A percentile compares a stretch with the other conserved stretches of the same genome.
These are phyloP conservation scores for Cheumatopsyche charites DNA, from an alignment of 1,140 invertebrate genomes.

Conservation along the genomic window DNA sequence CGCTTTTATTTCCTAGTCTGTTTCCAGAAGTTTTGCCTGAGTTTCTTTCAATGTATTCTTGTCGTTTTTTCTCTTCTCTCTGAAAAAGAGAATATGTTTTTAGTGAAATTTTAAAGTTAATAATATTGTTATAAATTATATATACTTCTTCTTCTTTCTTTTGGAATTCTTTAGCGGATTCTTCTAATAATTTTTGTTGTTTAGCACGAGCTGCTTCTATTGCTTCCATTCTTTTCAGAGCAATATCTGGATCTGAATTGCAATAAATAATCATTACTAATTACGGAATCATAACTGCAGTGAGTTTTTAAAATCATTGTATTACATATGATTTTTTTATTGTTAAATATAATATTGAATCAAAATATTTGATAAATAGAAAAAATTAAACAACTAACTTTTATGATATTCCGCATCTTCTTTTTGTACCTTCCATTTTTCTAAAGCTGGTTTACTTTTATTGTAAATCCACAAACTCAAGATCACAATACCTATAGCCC, in stretches of 20 bases:
- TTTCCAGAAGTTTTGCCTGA: slow-evolving; percentile 17
- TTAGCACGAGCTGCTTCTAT: slow-evolving; percentile 25
- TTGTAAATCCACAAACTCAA: slow-evolving; percentile 7
- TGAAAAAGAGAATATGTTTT: slow-evolving; percentile 3
- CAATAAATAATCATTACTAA: background rate
- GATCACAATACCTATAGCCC: background rate
- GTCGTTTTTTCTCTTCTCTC: slow-evolving; percentile 17
- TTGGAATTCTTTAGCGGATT: slow-evolving; percentile 16
- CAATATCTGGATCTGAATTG: slow-evolving; percentile 28
- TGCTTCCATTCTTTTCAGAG: slow-evolving; percentile 29
- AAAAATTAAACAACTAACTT: slow-evolving; percentile 9
- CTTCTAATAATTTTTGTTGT: slow-evolving; percentile 31
- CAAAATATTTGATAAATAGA: background rate
- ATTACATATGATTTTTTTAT: no score
- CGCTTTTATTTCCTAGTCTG: slow-evolving; percentile 23
- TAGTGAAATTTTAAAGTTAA: slow-evolving; percentile 13
- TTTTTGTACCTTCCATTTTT: slow-evolving; percentile 27
- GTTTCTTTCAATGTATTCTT: slow-evolving; percentile 26
- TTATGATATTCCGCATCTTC: slow-evolving; percentile 34
- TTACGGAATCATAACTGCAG: no score
- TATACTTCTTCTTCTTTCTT: slow-evolving; percentile 34
- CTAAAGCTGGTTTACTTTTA: slow-evolving; percentile 25
- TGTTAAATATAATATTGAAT: background rate
- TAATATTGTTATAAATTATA: background rate
- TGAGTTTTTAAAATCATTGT: no score